phyloP scores from a whole-genome alignment of 2,113 vertebrate species.

The Nicator chloris region DNA sequence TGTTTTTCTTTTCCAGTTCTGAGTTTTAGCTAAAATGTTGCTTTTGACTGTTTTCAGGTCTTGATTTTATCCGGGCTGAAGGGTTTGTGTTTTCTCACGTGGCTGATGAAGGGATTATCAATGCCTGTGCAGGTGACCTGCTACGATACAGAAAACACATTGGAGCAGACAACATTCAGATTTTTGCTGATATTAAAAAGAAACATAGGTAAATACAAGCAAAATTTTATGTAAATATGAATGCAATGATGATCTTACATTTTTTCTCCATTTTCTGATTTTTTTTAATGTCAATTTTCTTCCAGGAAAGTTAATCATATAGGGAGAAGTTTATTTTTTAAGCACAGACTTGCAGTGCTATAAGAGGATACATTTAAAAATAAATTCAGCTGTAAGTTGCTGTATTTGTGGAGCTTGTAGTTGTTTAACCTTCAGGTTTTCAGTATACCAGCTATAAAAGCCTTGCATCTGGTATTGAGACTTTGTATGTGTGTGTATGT shows the following conservation, averaged over 20 bases:
- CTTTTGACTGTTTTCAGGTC: constrained; percentile 49
- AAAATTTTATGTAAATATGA: background rate
- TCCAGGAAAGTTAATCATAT: background rate
- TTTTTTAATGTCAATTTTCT: background rate
- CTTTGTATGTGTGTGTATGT: background rate
- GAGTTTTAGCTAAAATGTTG: background rate
- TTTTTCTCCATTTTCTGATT: background rate
- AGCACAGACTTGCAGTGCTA: background rate
- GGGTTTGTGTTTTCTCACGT: constrained; percentile 82
- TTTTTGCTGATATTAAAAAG: constrained; percentile 91
- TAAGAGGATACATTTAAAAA: background rate
- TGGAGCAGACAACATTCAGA: constrained; percentile 82
- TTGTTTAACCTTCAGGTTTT: constrained; percentile 6
- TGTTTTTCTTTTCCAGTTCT: background rate
- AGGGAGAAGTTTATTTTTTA: background rate
- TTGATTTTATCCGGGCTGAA: constrained; percentile 82
- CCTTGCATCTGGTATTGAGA: background rate
- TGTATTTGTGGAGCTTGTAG: background rate
- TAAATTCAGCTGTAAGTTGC: background rate
- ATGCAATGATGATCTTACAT: background rate
- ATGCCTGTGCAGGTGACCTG: constrained; percentile 79
- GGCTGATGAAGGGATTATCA: constrained; percentile 82
- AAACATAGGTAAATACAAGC: constrained; percentile 82
- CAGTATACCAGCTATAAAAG: background rate
- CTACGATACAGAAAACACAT: constrained; percentile 78